These are phyloP conservation scores for Plectrocnemia conspersa DNA, from an alignment of 1,140 invertebrate genomes.

Conservation along the genomic window DNA sequence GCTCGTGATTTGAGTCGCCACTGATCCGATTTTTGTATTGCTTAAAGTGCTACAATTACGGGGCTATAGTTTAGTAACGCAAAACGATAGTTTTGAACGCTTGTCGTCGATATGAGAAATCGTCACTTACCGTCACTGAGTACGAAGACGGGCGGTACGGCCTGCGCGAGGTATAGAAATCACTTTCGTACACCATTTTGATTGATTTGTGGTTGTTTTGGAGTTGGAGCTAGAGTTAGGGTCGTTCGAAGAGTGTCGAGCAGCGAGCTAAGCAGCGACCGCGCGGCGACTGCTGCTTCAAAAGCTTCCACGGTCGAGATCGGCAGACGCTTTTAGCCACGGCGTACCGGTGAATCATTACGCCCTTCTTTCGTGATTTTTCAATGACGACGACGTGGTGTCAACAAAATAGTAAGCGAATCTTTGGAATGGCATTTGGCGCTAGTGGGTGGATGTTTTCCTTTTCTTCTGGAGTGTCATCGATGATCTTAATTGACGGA, in stretches of 20 bases:
- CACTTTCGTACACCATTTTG: slow-evolving; percentile 85
- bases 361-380: not conserved
- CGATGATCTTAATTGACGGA: too few relatives aligned
- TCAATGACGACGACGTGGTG: too few relatives aligned
- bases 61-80: not conserved
- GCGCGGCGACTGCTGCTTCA: slow-evolving; percentile 27
- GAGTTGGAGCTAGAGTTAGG: not conserved
- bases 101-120: not conserved
- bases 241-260: slow-evolving; percentile 13
- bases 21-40: not conserved
- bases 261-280: slow-evolving; percentile 11
- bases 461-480: too few relatives aligned
- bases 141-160: slow-evolving; percentile 72
- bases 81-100: slow-evolving; percentile 1
- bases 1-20: not conserved
- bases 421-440: too few relatives aligned
- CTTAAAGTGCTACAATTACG: not conserved
- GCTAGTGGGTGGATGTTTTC: slow-evolving; percentile 1
- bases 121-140: slow-evolving; percentile 69
- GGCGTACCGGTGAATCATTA: not conserved
- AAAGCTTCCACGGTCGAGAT: too few relatives aligned
- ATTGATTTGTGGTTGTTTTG: slow-evolving; percentile 37
- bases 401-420: too few relatives aligned
- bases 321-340: too few relatives aligned
- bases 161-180: slow-evolving; percentile 81